Conservation (phyloP, 2,888 invertebrate species). For the Lasius fuliginosus region DNA sequence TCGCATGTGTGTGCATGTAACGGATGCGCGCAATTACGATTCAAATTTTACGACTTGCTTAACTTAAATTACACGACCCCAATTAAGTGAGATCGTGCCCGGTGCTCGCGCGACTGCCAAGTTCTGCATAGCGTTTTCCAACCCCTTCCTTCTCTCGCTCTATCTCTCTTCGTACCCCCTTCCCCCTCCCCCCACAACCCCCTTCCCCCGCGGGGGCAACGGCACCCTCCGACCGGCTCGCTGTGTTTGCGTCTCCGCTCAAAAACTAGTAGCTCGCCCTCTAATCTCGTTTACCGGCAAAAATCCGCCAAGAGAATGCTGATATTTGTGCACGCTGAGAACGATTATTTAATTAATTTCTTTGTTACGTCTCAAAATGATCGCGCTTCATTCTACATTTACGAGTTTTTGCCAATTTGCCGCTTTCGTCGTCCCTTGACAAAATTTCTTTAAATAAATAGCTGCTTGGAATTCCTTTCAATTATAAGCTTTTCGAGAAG, state of each 20-base stretch:
- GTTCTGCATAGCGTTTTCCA: conserved; percentile 61
- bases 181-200: not conserved
- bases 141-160: conserved; percentile 37
- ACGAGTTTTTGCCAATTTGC: not conserved
- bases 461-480: not conserved
- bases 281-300: conserved; percentile 29
- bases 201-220: too few species aligned
- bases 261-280: conserved; percentile 63
- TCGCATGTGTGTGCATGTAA: conserved; percentile 61
- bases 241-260: conserved; percentile 57
- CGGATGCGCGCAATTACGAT: conserved; percentile 77
- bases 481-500: not conserved
- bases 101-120: conserved; percentile 66
- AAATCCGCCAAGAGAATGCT: conserved; percentile 22
- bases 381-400: not conserved
- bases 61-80: conserved; percentile 77
- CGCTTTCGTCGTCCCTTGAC: not conserved
- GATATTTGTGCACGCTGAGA: conserved; percentile 18
- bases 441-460: not conserved
- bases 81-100: conserved; percentile 74
- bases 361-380: conserved; percentile 12
- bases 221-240: not conserved
- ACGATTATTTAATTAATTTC: conserved; percentile 50
- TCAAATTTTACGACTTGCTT: conserved; percentile 77
- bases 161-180: not conserved